Conservation (phyloP, 2,113 vertebrate species). For the Pomatorhinus ruficollis region DNA sequence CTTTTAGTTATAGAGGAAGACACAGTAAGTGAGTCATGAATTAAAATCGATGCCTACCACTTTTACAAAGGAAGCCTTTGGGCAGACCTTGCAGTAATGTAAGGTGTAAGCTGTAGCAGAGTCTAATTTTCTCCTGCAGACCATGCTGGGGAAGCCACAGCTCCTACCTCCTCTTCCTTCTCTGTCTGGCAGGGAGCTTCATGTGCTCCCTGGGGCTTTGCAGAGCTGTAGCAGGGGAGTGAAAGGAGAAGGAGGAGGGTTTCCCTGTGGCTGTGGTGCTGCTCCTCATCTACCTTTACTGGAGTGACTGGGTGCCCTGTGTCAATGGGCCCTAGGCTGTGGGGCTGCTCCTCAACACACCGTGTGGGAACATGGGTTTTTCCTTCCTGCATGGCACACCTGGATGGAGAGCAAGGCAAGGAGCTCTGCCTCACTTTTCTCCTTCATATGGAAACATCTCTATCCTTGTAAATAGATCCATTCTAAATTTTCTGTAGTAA, state of each 20-base stretch:
- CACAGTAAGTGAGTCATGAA: background rate
- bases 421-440: background rate
- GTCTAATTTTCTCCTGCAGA: background rate
- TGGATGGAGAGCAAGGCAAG: background rate
- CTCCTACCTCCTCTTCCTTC: background rate
- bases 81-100: background rate
- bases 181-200: background rate
- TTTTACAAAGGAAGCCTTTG: background rate
- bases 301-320: background rate
- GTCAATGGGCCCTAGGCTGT: accelerated
- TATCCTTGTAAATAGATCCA: background rate
- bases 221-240: background rate
- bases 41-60: background rate
- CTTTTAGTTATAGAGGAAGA: background rate
- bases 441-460: background rate
- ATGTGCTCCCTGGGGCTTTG: background rate
- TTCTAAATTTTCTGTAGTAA: background rate
- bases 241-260: background rate
- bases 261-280: background rate
- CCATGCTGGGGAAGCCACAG: accelerated
- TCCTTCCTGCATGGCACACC: accelerated
- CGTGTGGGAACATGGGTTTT: background rate
- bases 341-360: background rate
- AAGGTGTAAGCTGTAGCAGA: background rate
- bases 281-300: background rate